Evolutionary conservation across 2,888 invertebrate genomes (phyloP).

Genomic region (Slavum lentiscoides): DNA sequence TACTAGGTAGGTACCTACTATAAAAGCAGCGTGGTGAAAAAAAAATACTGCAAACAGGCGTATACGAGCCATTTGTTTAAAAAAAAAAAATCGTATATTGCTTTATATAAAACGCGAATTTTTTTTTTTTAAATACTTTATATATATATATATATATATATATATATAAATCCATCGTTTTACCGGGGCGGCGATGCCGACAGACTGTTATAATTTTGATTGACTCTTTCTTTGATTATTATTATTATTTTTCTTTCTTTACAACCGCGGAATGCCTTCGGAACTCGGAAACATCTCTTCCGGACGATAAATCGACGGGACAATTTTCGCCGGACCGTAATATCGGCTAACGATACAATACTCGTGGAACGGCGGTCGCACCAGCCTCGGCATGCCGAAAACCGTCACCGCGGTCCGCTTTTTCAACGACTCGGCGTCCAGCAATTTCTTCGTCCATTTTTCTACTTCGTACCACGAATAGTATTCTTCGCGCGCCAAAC

Average conservation of each 20-base stretch:
- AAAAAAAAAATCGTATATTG: too few relatives aligned
- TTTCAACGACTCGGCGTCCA: conserved; percentile 13
- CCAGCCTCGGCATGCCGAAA: conserved; percentile 21
- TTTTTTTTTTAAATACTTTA: too few relatives aligned
- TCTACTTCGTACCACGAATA: background rate
- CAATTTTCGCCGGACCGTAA: background rate
- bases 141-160: too few relatives aligned
- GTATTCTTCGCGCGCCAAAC: too few relatives aligned
- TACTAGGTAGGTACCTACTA: too few relatives aligned
- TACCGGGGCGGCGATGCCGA: too few relatives aligned
- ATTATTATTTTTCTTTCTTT: background rate
- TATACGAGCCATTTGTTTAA: too few relatives aligned
- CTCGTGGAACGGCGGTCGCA: conserved; percentile 24
- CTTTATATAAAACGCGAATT: too few relatives aligned
- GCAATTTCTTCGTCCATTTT: conserved; percentile 18
- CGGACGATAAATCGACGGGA: background rate
- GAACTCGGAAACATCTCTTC: conserved; percentile 35
- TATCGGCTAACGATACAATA: conserved; percentile 6
- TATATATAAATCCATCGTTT: too few relatives aligned
- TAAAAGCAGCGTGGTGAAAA: too few relatives aligned
- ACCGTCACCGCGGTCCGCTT: background rate
- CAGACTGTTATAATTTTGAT: too few relatives aligned
- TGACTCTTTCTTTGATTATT: background rate
- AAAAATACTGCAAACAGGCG: too few relatives aligned
- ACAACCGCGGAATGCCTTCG: conserved; percentile 14